Evolutionary conservation across 2,888 invertebrate genomes (phyloP).

Genomic region (Ophion obscuratus): DNA sequence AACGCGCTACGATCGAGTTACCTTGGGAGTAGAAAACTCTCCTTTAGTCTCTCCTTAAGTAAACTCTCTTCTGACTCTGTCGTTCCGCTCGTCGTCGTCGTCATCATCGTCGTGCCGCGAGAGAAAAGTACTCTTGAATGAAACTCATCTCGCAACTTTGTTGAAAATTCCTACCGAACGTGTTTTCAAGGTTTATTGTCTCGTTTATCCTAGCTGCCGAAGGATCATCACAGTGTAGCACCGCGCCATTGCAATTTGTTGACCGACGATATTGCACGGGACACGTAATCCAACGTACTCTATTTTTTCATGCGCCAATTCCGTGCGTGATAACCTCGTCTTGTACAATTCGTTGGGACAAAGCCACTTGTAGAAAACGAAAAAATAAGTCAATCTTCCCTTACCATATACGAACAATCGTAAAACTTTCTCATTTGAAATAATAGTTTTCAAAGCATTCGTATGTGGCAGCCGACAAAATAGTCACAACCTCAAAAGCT

Average conservation of each 20-base stretch:
- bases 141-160: constrained; percentile 65
- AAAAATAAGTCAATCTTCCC: not conserved
- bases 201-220: constrained; percentile 4
- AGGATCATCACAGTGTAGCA: not conserved
- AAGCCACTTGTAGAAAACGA: not conserved
- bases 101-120: constrained; percentile 18
- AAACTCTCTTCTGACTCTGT: constrained; percentile 44
- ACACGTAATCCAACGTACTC: not conserved
- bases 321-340: constrained; percentile 3
- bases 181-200: constrained; percentile 63
- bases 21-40: constrained; percentile 62
- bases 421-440: not conserved
- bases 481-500: not conserved
- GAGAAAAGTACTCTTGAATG: constrained; percentile 52
- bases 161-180: constrained; percentile 61
- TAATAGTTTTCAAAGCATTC: not conserved
- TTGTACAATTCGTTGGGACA: not conserved
- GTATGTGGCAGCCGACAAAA: not conserved
- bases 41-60: constrained; percentile 56
- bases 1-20: constrained; percentile 60
- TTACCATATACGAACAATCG: not conserved
- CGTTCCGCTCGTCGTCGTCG: constrained; percentile 20
- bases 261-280: not conserved
- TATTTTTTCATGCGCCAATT: not conserved
- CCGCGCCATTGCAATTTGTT: not conserved